These are phyloP conservation scores for Lasioglossum morio DNA, from an alignment of 2,888 invertebrate species.

Conservation along the genomic window DNA sequence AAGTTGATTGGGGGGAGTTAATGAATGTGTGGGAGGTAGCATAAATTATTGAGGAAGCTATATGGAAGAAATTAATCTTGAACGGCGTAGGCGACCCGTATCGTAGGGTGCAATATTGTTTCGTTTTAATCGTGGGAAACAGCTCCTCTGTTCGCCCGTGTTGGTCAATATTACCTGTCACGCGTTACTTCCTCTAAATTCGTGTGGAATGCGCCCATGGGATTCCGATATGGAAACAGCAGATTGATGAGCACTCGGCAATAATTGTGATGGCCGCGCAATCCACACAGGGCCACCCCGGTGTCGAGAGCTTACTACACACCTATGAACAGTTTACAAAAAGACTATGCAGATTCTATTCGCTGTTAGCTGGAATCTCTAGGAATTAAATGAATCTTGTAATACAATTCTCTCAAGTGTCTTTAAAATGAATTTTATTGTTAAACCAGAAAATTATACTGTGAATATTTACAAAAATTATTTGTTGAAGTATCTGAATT, in stretches of 20 bases:
- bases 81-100: too few species aligned
- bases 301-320: conserved; percentile 36
- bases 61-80: background rate
- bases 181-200: conserved; percentile 61
- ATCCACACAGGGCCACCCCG: background rate
- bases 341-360: background rate
- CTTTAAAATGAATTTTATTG: background rate
- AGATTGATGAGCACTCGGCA: conserved; percentile 57
- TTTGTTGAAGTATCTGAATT: too few species aligned
- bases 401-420: background rate
- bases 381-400: background rate
- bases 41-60: background rate
- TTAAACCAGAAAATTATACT: too few species aligned
- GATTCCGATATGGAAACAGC: conserved; percentile 60
- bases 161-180: conserved; percentile 59
- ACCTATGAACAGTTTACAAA: background rate
- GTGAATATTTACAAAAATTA: too few species aligned
- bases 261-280: conserved; percentile 46
- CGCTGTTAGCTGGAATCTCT: background rate
- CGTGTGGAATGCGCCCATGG: conserved; percentile 54
- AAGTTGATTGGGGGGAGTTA: background rate
- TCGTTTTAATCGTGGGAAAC: conserved; percentile 42
- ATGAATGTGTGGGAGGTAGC: background rate
- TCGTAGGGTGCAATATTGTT: conserved; percentile 9
- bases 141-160: conserved; percentile 22